A percentile compares a stretch with the other conserved stretches of the same genome.
phyloP scores from a whole-genome alignment of 2,888 invertebrate genomes.

The Euphydryas editha region DNA sequence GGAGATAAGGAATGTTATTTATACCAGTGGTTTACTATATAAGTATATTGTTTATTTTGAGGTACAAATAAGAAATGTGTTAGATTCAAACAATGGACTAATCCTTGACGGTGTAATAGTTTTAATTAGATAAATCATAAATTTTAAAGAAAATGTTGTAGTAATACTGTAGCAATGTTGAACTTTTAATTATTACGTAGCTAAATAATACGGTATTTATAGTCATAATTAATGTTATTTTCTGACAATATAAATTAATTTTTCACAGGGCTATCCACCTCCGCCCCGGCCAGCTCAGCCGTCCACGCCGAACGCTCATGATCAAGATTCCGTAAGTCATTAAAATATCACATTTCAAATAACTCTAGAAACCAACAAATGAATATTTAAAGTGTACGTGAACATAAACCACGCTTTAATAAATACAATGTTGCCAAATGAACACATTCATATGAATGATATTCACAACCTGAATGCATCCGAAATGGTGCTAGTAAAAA shows the following conservation, averaged over 20 bases:
- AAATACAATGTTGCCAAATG: conserved; percentile 15
- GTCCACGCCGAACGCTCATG: conserved; percentile 90
- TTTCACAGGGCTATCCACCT: conserved; percentile 86
- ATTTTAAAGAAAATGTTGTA: background rate
- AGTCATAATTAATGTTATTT: conserved; percentile 1
- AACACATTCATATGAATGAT: conserved; percentile 19
- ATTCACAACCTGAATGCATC: conserved; percentile 26
- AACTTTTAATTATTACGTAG: background rate
- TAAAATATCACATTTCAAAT: background rate
- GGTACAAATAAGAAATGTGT: no score
- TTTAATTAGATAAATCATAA: no score
- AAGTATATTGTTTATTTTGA: background rate
- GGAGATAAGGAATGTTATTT: conserved; percentile 15
- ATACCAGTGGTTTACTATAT: background rate
- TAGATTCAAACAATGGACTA: no score
- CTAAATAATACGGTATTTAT: background rate
- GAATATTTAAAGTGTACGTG: background rate
- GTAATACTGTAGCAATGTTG: background rate
- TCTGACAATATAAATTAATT: conserved; percentile 29
- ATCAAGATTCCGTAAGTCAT: conserved; percentile 89
- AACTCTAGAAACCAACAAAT: background rate
- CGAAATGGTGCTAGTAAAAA: conserved; percentile 52
- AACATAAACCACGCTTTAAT: background rate
- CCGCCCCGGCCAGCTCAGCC: conserved; percentile 89
- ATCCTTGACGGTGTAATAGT: no score